phyloP scores from a whole-genome alignment of 2,113 vertebrate genomes.

The Danionella cerebrum region DNA sequence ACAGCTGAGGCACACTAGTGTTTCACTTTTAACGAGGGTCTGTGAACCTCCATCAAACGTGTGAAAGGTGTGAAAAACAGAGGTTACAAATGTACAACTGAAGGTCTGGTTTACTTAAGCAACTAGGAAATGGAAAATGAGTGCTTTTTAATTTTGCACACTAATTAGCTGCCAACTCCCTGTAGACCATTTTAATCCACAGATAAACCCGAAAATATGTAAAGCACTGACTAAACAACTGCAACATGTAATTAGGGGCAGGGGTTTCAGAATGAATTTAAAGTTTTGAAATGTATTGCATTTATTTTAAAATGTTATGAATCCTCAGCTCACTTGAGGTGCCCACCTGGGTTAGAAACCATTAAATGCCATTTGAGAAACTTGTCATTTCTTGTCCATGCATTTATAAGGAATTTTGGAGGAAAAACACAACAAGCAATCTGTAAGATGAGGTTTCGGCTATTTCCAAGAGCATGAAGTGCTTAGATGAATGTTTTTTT shows the following conservation, averaged over 20 bases:
- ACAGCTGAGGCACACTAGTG: background rate
- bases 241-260: background rate
- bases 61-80: constrained; percentile 8
- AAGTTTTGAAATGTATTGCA: background rate
- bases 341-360: background rate
- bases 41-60: background rate
- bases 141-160: constrained; percentile 10
- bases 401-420: no score
- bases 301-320: background rate
- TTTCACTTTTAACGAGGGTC: background rate
- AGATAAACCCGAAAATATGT: background rate
- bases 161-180: constrained; percentile 1
- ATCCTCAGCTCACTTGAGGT: background rate
- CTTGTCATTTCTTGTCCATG: constrained; percentile 11
- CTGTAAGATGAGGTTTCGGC: no score
- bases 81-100: background rate
- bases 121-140: background rate
- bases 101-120: background rate
- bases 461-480: constrained; percentile 7
- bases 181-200: constrained; percentile 8
- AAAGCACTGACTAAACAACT: background rate
- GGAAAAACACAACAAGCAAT: no score
- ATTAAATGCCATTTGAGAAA: background rate
- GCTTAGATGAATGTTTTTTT: constrained; percentile 11
- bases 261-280: background rate